Base-by-base conservation (phyloP, 2,888 invertebrate genomes). In the Microplitis manilae region DNA sequence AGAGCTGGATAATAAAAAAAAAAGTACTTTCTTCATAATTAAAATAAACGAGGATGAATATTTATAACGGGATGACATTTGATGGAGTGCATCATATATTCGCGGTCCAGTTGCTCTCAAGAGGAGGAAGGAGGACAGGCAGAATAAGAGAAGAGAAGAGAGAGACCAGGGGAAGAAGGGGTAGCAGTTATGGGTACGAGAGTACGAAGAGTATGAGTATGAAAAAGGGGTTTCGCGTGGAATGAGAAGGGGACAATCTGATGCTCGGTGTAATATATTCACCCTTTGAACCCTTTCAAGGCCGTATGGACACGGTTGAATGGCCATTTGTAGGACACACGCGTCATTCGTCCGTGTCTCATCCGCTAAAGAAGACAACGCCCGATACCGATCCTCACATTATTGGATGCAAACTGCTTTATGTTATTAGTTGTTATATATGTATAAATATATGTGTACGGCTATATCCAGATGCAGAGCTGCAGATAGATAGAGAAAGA, bases 231-330 rank as follows among this genome's bases (percentile, higher is more conserved):
- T 30, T 30, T 8, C 15, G 70, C 17, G 38, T 65, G 71, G 73
- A 50, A 8, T 64, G 50, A 13, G 68, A 40, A 17, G 41, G 73
- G 20, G 67, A 59, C 30, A 38, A 38, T 38, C 60, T 67, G 67
- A 64, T 62, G 41, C 60, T 68, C 73, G n/a, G 9, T 5, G 59
- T 75, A 77, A 74, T 71, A 61, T 77, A 77, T 77, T 77, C 77
- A 77, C 77, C 77, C 77, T 69, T 68, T 60, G 62, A 77, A 64
- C 76, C 77, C 77, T 77, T 73, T 41, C 41, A 50, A 41, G 62
- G 38, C 69, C 70, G 67, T 50, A 72, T 39, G 60, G 38, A 15
- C 15, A 77, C 65, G 74, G 74, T 39, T 74, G 74, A 77, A 77
- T 77, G 62, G 70, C 62, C 77, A 75, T 74, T 77, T 77, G 71